Conservation (phyloP, 2,888 invertebrate species). For the Synergus laeviventris region DNA sequence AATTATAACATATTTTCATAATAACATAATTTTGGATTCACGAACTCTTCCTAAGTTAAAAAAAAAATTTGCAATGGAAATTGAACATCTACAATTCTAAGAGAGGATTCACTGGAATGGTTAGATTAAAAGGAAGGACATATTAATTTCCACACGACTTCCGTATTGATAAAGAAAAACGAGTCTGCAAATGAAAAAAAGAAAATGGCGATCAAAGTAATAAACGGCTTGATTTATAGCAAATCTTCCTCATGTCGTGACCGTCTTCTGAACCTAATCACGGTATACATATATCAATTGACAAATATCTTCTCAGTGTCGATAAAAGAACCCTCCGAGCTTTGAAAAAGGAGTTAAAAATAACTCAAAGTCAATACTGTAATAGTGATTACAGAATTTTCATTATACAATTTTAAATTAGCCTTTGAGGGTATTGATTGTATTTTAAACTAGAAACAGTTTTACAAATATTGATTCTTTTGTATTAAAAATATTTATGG, state of each 20-base stretch:
- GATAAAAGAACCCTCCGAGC: conserved; percentile 2
- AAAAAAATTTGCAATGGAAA: conserved; percentile 12
- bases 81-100: conserved; percentile 17
- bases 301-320: neutral
- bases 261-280: conserved; percentile 20
- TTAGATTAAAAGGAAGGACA: neutral
- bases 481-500: neutral
- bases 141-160: neutral
- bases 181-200: neutral
- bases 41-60: neutral
- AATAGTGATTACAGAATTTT: conserved; percentile 8
- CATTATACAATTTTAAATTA: conserved; percentile 3
- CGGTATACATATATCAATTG: conserved; percentile 21
- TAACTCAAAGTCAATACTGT: conserved; percentile 26
- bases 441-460: too few relatives aligned
- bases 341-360: conserved; percentile 12
- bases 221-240: neutral
- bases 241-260: conserved; percentile 7
- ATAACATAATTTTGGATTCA: neutral
- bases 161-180: neutral
- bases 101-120: neutral
- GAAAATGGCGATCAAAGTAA: neutral
- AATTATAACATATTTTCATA: neutral
- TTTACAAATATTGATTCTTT: too few relatives aligned
- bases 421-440: too few relatives aligned